These are phyloP conservation scores for Campylorhamphus procurvoides DNA, from an alignment of 2,113 vertebrate species.

Conservation along the genomic window DNA sequence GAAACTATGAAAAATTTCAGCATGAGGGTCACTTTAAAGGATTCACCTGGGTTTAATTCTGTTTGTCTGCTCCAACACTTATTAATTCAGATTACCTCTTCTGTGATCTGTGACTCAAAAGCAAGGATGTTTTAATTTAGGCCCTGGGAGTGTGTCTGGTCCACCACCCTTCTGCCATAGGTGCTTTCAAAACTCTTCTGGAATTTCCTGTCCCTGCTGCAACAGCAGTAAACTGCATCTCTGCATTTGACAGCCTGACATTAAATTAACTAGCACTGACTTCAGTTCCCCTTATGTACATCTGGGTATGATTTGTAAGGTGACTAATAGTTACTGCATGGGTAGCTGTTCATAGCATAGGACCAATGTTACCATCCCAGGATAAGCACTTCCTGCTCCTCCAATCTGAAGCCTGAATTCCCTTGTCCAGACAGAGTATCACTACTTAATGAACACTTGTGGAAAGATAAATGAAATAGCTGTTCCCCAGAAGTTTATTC, in stretches of 20 bases:
- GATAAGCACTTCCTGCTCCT: not conserved
- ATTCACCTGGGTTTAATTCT: not conserved
- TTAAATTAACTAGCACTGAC: not conserved
- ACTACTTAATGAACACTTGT: not conserved
- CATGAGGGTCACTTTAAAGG: not conserved
- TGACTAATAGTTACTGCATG: not conserved
- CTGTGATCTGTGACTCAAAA: not conserved
- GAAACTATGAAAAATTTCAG: not conserved
- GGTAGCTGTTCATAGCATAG: not conserved
- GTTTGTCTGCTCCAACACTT: not conserved
- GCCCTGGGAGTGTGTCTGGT: not conserved
- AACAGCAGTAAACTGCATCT: not conserved
- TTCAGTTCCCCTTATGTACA: not conserved
- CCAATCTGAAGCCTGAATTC: not conserved
- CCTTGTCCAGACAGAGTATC: not conserved
- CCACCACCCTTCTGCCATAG: not conserved
- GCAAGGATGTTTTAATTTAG: not conserved
- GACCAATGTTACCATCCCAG: not conserved
- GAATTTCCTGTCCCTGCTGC: slow-evolving; percentile 54
- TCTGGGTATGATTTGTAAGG: slow-evolving; percentile 14
- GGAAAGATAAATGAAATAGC: not conserved
- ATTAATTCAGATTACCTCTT: not conserved
- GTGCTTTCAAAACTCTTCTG: slow-evolving; percentile 3
- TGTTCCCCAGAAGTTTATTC: not conserved
- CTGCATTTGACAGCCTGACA: not conserved